Evolutionary conservation across 2,797 vertebrate species (phyloP).

Genomic region (Pseudomugil tenellus): DNA sequence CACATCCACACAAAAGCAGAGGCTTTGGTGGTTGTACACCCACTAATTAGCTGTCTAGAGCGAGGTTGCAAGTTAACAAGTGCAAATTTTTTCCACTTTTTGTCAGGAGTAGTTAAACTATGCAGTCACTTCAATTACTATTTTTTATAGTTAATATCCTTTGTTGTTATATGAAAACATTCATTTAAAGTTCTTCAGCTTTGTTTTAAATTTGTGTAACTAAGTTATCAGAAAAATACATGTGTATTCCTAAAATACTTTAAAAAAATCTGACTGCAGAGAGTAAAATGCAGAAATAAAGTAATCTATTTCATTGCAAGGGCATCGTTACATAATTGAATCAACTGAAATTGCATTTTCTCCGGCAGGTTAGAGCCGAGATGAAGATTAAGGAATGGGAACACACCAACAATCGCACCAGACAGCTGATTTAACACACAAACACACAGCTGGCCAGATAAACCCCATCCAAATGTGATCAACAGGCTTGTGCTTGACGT

Average conservation of each 20-base stretch:
- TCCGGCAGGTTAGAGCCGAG: slow-evolving; percentile 35
- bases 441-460: slow-evolving; percentile 68
- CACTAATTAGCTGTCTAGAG: slow-evolving; percentile 40
- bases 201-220: not conserved
- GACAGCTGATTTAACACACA: slow-evolving; percentile 62
- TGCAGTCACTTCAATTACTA: no score
- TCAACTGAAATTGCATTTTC: slow-evolving; percentile 46
- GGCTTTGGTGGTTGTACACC: slow-evolving; percentile 19
- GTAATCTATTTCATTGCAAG: slow-evolving; percentile 8
- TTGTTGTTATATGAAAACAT: no score
- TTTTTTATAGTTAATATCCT: not conserved
- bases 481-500: slow-evolving; percentile 58
- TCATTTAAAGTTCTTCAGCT: no score
- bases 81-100: slow-evolving; percentile 10
- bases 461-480: slow-evolving; percentile 67
- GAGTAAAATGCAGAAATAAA: not conserved
- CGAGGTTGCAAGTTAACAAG: slow-evolving; percentile 22
- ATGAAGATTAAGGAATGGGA: slow-evolving; percentile 58
- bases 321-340: slow-evolving; percentile 19
- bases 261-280: not conserved
- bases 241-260: not conserved
- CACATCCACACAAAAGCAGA: slow-evolving; percentile 5
- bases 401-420: slow-evolving; percentile 16
- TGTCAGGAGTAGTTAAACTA: not conserved
- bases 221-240: not conserved